Evolutionary conservation across 2,888 invertebrate species (phyloP).

Genomic region (Uropetala carovei): DNA sequence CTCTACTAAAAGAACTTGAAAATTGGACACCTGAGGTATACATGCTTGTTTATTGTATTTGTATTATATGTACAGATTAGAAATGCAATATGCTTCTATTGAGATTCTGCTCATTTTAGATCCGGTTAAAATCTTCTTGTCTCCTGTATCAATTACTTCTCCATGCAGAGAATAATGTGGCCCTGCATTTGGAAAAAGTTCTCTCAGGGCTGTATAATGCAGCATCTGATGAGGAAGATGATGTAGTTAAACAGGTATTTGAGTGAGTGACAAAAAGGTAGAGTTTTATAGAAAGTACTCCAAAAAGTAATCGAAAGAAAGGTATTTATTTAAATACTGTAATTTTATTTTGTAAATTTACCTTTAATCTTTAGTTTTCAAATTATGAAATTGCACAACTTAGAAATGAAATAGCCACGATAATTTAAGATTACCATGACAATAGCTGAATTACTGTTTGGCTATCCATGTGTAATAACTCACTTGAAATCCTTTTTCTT

Average conservation of each 20-base stretch:
- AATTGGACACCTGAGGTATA: constrained; percentile 85
- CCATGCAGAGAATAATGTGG: constrained; percentile 85
- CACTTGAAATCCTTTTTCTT: no score
- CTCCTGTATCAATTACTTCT: constrained; percentile 84
- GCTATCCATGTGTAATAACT: no score
- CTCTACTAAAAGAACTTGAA: constrained; percentile 83
- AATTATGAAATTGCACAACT: no score
- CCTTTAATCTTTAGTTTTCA: no score
- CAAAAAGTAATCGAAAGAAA: no score
- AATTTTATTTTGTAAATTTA: no score
- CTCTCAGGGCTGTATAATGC: constrained; percentile 80
- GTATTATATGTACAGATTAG: not conserved
- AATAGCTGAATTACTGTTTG: no score
- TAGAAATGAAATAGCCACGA: no score
- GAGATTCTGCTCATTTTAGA: constrained; percentile 72
- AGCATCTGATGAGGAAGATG: constrained; percentile 82
- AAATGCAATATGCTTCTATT: not conserved
- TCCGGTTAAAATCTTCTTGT: constrained; percentile 84
- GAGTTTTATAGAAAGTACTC: no score
- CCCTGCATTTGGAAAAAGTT: constrained; percentile 81
- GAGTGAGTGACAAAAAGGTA: not conserved
- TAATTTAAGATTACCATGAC: no score
- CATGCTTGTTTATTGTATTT: not conserved
- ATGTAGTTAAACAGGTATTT: constrained; percentile 80
- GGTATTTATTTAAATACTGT: no score